These are phyloP conservation scores for Trichonephila clavipes DNA, from an alignment of 1,140 invertebrate genomes.

Conservation along the genomic window DNA sequence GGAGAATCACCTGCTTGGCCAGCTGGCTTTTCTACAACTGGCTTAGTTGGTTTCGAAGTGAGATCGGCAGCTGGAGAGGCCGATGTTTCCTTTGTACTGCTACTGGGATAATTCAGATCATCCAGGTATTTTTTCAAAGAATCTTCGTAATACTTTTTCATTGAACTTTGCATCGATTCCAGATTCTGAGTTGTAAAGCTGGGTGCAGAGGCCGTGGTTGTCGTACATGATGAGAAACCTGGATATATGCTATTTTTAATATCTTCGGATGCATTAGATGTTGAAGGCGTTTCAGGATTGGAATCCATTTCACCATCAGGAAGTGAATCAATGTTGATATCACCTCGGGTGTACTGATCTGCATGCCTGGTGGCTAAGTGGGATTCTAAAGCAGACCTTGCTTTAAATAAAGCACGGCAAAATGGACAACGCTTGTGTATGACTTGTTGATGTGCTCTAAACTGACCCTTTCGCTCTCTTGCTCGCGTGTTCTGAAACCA, in stretches of 20 bases:
- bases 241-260: constrained; percentile 59
- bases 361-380: constrained; percentile 96
- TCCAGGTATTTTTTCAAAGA: constrained; percentile 94
- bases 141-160: constrained; percentile 96
- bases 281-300: constrained; percentile 86
- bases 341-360: constrained; percentile 93
- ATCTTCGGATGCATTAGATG: constrained; percentile 75
- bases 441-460: constrained; percentile 96
- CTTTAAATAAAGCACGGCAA: constrained; percentile 96
- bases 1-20: constrained; percentile 85
- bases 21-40: constrained; percentile 1
- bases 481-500: constrained; percentile 97
- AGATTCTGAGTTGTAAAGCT: constrained; percentile 59
- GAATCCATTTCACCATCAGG: constrained; percentile 85
- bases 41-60: constrained; percentile 75
- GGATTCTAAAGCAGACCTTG: constrained; percentile 95
- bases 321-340: constrained; percentile 95
- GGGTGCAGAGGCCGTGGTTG: constrained; percentile 36
- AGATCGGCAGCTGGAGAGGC: constrained; percentile 79
- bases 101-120: constrained; percentile 84
- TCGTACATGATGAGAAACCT: constrained; percentile 28
- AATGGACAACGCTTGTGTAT: constrained; percentile 97
- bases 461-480: constrained; percentile 93
- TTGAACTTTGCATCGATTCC: constrained; percentile 78
- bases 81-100: constrained; percentile 30